Base-by-base conservation (phyloP, 2,888 invertebrate genomes). In the Dynastes hyllus region DNA sequence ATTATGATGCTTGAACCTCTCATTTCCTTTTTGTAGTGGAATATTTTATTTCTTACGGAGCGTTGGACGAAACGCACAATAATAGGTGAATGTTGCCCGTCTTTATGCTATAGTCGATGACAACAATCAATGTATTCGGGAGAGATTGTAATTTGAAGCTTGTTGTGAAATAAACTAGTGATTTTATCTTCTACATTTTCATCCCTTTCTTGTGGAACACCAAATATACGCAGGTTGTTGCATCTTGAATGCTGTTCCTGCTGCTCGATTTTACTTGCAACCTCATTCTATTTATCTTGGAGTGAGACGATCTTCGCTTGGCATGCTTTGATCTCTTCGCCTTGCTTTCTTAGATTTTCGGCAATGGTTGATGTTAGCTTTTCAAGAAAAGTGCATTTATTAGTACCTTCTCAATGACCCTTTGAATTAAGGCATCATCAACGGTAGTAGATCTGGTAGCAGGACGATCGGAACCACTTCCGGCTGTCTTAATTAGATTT, bases 231-330 rank as follows among this genome's bases (percentile, higher is more conserved):
- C 1, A 70, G 29, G 27, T 70, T 70, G 8, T 50, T 70, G 13
- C 6, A 40, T 45, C 70, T 4, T 9, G 70, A 70, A 50, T 70
- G 50, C 22, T 70, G 70, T 50, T 70, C 50, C 5, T 70, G 70
- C 4, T 27, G 16, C 13, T 70, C 70, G 5, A 50, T 16, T 22
- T 27, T 29, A 6, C 6, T 13, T 3, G 27, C 1, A 1, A 63
- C 6, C 6, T 63, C 29, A 11, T 27, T 6, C 2, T 13, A 27
- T 29, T 63, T 11, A 6, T 63, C 6, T 63, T 63, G 29, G 3
- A 63, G 13, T 32, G 13, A 5, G 29, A 32, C 29, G 0, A 32
- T 4, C 63, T 32, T 32, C 6, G 13, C 27, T 13, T 63, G 29
- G 13, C 9, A 32, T 13, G 3, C 32, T 1, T 63, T 32, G 1